Evolutionary conservation across 2,888 invertebrate genomes (phyloP), one percentile per base, ranked within the genome.

Genomic region (Drosophila stalkeri): DNA sequence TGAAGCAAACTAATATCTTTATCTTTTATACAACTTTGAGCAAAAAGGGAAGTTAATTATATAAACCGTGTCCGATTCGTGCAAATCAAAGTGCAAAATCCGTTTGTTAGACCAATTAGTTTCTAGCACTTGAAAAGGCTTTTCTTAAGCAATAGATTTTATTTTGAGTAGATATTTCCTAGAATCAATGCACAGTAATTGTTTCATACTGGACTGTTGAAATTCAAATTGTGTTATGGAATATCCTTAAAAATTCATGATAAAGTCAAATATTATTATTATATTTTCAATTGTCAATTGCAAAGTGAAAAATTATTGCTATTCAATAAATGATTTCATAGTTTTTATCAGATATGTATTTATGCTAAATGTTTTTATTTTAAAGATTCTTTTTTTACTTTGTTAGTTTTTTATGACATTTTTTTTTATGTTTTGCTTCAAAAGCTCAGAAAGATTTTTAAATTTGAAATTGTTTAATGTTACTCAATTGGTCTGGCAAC

Each of bases 381-480:
- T 5, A 5, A 27, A 5, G 3, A 27, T 27, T 27, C 0, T 27
- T 27, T 27, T n/a, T n/a, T n/a, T n/a, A n/a, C n/a, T n/a, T 27
- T 27, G 27, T 27, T 27, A 27, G 4, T 27, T 27, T 27, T 27
- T 27, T 2, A 27, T n/a, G n/a, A n/a, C n/a, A n/a, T n/a, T n/a
- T 27, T 27, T 27, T 27, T 27, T 2, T 4, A 27, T 4, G 31
- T 6, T 18, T 11, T 18, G 11, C 5, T 11, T 12, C 14, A 14
- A 44, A 46, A 46, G 46, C 46, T 46, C 3, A 23, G 7, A 23
- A 46, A 16, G 12, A 47, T 43, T 39, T 61, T n/a, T 9, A 6
- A 23, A 51, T 65, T 72, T 72, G 41, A 20, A 56, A 6, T 43
- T 0, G 11, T 20, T 33, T 2, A 14, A 18, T 51, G 14, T 14